Conservation (phyloP, 2,113 vertebrate species). For the Trogon melanurus region DNA sequence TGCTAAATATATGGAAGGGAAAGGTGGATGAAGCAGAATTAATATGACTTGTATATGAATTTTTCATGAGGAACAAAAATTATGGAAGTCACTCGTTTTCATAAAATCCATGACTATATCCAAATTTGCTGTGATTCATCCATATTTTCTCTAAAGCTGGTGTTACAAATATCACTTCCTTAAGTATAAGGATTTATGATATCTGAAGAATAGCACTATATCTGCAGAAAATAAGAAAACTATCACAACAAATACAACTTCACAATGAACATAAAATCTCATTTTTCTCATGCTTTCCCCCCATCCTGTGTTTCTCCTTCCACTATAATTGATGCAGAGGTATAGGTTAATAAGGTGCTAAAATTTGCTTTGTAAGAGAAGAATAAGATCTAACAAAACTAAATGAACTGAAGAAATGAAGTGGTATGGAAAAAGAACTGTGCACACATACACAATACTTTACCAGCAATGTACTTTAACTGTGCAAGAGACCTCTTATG, state of each 20-base stretch:
- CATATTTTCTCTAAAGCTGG: not conserved
- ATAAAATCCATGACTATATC: not conserved
- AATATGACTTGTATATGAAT: not conserved
- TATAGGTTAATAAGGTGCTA: not conserved
- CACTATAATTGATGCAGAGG: fast-evolving
- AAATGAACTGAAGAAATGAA: not conserved
- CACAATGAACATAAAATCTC: not conserved
- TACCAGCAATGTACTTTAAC: not conserved
- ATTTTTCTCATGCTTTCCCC: not conserved
- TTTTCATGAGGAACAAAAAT: conserved; percentile 19
- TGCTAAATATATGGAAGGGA: not conserved
- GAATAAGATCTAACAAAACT: not conserved
- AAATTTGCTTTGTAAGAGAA: not conserved
- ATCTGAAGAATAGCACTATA: not conserved
- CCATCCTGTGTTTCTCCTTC: not conserved
- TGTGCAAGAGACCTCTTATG: not conserved
- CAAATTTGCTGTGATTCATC: not conserved
- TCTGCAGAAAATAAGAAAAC: not conserved
- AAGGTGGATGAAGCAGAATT: conserved; percentile 3
- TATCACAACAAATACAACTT: not conserved
- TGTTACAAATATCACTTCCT: not conserved
- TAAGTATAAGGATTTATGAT: not conserved
- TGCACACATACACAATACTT: not conserved
- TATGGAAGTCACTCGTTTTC: not conserved
- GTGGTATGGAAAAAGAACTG: not conserved